Conservation (phyloP, 2,113 vertebrate genomes). For the Dipodomys merriami region DNA sequence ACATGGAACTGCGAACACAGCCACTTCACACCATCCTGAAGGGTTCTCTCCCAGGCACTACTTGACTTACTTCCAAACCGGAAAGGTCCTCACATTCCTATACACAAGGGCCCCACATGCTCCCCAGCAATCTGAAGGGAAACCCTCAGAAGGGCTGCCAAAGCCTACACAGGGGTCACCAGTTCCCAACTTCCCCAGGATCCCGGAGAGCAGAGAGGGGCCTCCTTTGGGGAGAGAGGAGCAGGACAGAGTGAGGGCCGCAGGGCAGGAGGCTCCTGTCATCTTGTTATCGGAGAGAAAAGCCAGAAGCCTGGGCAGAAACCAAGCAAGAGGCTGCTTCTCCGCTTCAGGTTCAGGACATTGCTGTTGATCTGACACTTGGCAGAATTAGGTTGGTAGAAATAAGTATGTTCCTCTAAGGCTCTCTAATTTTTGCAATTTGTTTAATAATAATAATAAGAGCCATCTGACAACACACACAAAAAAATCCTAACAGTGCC, state of each 20-base stretch:
- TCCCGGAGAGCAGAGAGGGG: neutral
- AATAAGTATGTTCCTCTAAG: neutral
- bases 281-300: conserved; percentile 55
- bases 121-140: conserved; percentile 30
- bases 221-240: neutral
- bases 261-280: neutral
- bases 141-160: conserved; percentile 72
- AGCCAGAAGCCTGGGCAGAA: conserved; percentile 46
- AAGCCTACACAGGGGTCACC: conserved; percentile 48
- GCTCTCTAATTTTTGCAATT: conserved; percentile 12
- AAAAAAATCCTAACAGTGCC: neutral
- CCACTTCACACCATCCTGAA: neutral
- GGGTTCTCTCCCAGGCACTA: neutral
- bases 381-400: neutral
- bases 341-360: neutral
- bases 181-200: conserved; percentile 27
- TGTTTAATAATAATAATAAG: neutral
- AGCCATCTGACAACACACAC: neutral
- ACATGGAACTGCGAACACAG: neutral
- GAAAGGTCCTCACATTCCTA: conserved; percentile 67
- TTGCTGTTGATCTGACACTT: neutral
- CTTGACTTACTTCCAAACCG: conserved; percentile 45
- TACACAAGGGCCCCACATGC: neutral
- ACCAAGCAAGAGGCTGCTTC: neutral
- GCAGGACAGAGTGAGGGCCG: neutral